These are phyloP conservation scores for Mesorhabditis belari DNA, from an alignment of 2,888 invertebrate genomes.

Conservation along the genomic window DNA sequence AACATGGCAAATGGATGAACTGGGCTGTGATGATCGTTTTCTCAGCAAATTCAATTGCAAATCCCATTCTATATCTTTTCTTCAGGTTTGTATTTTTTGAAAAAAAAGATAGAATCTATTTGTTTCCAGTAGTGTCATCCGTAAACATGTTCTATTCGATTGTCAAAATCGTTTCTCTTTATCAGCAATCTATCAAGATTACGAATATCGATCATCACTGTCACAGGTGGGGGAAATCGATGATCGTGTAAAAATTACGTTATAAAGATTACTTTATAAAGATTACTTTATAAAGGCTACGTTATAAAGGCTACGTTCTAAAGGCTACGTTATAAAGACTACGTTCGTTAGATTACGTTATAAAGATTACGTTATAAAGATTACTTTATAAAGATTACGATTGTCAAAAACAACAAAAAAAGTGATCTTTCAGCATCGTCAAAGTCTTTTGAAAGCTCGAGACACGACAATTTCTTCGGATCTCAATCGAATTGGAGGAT, in stretches of 20 bases:
- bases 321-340: background rate
- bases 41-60: conserved; percentile 38
- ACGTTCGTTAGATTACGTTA: background rate
- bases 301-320: background rate
- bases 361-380: background rate
- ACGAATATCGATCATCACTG: conserved; percentile 28
- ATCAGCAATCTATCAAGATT: conserved; percentile 36
- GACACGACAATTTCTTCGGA: background rate
- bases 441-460: background rate
- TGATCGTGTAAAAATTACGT: no score
- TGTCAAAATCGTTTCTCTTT: conserved; percentile 30
- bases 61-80: conserved; percentile 35
- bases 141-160: conserved; percentile 30
- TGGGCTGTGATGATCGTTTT: conserved; percentile 45
- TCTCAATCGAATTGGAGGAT: no score
- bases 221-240: no score
- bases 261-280: background rate
- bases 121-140: conserved; percentile 35
- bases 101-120: background rate
- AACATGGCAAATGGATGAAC: conserved; percentile 41
- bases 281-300: background rate
- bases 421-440: background rate
- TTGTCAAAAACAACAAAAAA: no score
- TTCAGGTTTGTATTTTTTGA: conserved; percentile 21
- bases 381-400: no score